A percentile compares a stretch with the other conserved stretches of the same genome.
Evolutionary conservation across 2,888 invertebrate genomes (phyloP).

Genomic region (Bombylius major): DNA sequence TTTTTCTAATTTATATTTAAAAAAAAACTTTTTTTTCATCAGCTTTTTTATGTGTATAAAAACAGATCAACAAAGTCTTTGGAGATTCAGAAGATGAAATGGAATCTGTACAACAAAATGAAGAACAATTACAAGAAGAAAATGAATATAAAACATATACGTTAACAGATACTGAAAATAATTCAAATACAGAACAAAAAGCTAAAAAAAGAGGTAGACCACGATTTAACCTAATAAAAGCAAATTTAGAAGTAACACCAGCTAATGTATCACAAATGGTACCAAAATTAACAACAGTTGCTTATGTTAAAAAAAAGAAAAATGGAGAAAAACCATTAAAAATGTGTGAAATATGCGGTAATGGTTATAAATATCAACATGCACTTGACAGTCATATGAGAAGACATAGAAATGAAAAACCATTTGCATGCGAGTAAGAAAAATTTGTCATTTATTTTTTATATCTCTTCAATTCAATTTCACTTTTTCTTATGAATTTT

Average conservation of each 20-base stretch:
- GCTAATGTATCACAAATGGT: conserved; percentile 2
- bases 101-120: too few relatives aligned
- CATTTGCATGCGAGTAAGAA: conserved; percentile 9
- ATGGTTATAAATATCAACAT: conserved; percentile 34
- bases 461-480: neutral
- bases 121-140: too few relatives aligned
- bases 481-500: neutral
- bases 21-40: too few relatives aligned
- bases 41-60: too few relatives aligned
- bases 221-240: neutral
- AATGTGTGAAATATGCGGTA: conserved; percentile 35
- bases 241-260: neutral
- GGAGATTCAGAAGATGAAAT: too few relatives aligned
- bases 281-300: neutral
- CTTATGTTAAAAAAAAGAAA: neutral
- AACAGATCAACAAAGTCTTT: too few relatives aligned
- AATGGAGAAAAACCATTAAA: conserved; percentile 22
- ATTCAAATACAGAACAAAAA: too few relatives aligned
- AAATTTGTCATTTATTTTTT: neutral
- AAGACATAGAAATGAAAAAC: conserved; percentile 29
- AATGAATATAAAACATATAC: too few relatives aligned
- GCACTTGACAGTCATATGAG: conserved; percentile 35
- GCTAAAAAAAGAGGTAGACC: neutral
- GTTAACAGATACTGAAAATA: too few relatives aligned
- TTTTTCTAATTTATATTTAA: too few relatives aligned